Base-by-base conservation (phyloP, 2,113 vertebrate species). In the Dermatemys mawii region DNA sequence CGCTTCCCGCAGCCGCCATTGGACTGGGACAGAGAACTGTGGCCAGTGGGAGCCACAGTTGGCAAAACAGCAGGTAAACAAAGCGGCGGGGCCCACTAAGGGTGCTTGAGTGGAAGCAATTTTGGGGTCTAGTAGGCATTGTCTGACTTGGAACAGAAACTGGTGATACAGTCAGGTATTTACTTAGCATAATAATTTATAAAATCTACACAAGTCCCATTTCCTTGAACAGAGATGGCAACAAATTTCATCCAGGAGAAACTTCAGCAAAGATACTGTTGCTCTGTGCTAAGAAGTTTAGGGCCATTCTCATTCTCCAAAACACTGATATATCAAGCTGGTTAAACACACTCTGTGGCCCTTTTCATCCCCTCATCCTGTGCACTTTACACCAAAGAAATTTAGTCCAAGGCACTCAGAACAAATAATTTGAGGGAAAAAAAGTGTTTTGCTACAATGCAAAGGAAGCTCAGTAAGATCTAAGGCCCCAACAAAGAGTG, bases 211-310 rank as follows among this genome's bases (percentile, higher is more conserved):
- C 19, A 81, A 53, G 51, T 53, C 51, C 19, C 51, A 53, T 53
- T 53, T 53, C 51, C 51, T 53, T 53, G 51, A 53, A 67, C 24
- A 75, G 16, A 54, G 26, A 60, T 32, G 11, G 1, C 13, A 11
- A 53, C 5, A 3, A 50, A 41, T 11, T n/a, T 81, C 54, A 46
- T 2, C 22, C 0, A 1, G 1, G 6, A 53, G 5, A 21, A 11
- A 79, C 6, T 38, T 26, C 49, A 22, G 54, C 19, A 73, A 35
- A 83, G 14, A 63, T 6, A 3, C 14, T 57, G 0, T 0, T 14
- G 13, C 8, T 32, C 19, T n/a, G 46, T 79, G 84, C 84, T 8
- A 2, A 3, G 2, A 50, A 11, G 1, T 17, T 88, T 89, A 70
- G 55, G 4, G 55, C 27, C 6, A 19, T 24, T 44, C 2, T 0